Conservation (phyloP, 2,888 invertebrate species). For the Lasioglossum oenotherae region DNA sequence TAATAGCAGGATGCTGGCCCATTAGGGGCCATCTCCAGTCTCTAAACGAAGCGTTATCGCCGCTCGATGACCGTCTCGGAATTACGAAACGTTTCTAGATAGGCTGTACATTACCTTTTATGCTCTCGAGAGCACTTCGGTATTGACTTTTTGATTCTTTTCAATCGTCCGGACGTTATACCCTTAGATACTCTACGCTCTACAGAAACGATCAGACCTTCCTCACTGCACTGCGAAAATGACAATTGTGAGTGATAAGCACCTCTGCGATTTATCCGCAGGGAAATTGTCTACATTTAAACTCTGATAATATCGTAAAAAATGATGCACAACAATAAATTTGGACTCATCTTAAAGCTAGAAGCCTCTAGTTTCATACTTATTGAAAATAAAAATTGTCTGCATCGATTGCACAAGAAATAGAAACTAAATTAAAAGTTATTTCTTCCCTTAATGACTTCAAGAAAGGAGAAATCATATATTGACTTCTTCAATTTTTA, state of each 20-base stretch:
- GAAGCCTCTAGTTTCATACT: background rate
- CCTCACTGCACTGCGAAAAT: background rate
- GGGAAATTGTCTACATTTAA: background rate
- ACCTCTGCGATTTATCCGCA: background rate
- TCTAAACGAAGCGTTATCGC: constrained; percentile 1
- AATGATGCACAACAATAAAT: background rate
- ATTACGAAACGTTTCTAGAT: constrained; percentile 1
- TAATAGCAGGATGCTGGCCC: background rate
- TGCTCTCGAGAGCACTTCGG: background rate
- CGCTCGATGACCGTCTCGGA: background rate
- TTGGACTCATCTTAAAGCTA: background rate
- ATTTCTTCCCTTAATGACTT: no score
- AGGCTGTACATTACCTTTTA: background rate
- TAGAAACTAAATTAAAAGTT: no score
- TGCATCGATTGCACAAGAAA: no score
- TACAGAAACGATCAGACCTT: background rate
- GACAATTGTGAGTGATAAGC: background rate
- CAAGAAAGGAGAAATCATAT: no score
- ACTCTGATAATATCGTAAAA: background rate
- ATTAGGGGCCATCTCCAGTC: background rate
- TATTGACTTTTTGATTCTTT: background rate
- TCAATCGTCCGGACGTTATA: background rate
- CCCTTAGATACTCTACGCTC: background rate
- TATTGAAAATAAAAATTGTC: no score
- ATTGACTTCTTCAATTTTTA: no score